Evolutionary conservation across 2,797 vertebrate genomes (phyloP).

Genomic region (Rhinophrynus dorsalis): DNA sequence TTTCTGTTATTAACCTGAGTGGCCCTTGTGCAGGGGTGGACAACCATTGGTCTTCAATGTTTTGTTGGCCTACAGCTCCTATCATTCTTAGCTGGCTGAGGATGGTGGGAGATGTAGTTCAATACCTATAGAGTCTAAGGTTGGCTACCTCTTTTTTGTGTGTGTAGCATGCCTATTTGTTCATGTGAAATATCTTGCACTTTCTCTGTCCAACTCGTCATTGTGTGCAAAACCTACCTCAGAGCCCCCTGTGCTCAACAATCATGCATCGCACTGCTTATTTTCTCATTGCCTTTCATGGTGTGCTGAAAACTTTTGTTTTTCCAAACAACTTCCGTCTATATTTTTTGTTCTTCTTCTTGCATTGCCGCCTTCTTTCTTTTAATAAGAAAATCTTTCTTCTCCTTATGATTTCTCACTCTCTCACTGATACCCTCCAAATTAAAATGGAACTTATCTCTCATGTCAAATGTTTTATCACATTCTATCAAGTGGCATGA

Average conservation of each 20-base stretch:
- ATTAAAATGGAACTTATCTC: slow-evolving; percentile 99
- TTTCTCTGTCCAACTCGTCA: slow-evolving; percentile 61
- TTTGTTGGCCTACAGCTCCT: no score
- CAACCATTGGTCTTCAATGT: no score
- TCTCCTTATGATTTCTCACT: slow-evolving; percentile 60
- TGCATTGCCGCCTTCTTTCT: slow-evolving; percentile 56
- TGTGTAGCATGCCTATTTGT: slow-evolving; percentile 61
- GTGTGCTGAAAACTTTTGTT: slow-evolving; percentile 62
- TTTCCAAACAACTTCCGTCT: slow-evolving; percentile 56
- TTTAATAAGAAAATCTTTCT: slow-evolving; percentile 52
- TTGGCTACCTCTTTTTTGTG: no score
- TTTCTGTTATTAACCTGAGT: slow-evolving; percentile 63
- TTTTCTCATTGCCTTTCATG: slow-evolving; percentile 65
- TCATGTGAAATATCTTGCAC: slow-evolving; percentile 60
- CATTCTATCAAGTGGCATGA: slow-evolving; percentile 99
- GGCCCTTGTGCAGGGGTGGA: no score
- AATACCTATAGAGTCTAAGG: no score
- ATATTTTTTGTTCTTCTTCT: slow-evolving; percentile 55
- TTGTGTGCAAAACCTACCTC: slow-evolving; percentile 58
- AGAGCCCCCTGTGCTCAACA: slow-evolving; percentile 54
- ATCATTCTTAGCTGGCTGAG: no score
- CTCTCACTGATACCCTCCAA: slow-evolving; percentile 56
- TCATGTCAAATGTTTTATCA: slow-evolving; percentile 99
- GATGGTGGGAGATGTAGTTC: no score
- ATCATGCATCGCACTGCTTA: slow-evolving; percentile 62